Evolutionary conservation across 2,113 vertebrate species (phyloP), one percentile per base, ranked within the genome.

Genomic region (Piaya cayana): DNA sequence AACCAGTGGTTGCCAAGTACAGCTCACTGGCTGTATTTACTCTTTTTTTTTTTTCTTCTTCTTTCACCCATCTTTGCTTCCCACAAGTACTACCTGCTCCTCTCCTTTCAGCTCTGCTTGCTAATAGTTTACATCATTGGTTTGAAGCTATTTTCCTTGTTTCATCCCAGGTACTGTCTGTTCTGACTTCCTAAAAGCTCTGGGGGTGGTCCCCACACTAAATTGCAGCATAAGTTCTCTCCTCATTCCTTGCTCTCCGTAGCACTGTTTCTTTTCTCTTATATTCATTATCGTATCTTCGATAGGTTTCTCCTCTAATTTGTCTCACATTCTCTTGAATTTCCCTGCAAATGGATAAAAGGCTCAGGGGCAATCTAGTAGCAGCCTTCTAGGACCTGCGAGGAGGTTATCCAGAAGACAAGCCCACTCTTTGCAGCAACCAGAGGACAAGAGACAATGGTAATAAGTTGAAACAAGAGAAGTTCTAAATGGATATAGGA

Each of bases 381-480:
- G 26, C 43, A 86, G 19, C 59, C 59, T 72, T 1, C 23, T 71
- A 20, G 49, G 52, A 70, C 27, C 14, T 80, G 12, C 1, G 2
- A 27, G 15, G 37, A 42, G 19, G 4, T 76, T 82, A 15, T 72
- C 30, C 3, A 22, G 3, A 43, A 80, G 63, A n/a, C 36, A 80
- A 27, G 5, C n/a, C 30, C 5, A 0, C n/a, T 69, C 39, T 50
- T 69, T 49, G 67, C 36, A 52, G 0, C 1, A 1, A 32, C 25
- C 29, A 26, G 9, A 82, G 14, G 52, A 36, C n/a, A 69, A 68
- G 72, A 45, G 49, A 69, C 19, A 37, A 10, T 32, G 6, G 17
- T 32, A 26, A 13, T 68, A 52, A 80, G 6, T 42, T 85, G 27
- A 79, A 78, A 71, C 20, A 27, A 87, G 42, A 30, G 3, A 56